Percentiles rank a stretch among this genome's conserved stretches.
Evolutionary conservation across 2,797 vertebrate genomes (phyloP).

Genomic region (Oceanodroma leucorhoa): DNA sequence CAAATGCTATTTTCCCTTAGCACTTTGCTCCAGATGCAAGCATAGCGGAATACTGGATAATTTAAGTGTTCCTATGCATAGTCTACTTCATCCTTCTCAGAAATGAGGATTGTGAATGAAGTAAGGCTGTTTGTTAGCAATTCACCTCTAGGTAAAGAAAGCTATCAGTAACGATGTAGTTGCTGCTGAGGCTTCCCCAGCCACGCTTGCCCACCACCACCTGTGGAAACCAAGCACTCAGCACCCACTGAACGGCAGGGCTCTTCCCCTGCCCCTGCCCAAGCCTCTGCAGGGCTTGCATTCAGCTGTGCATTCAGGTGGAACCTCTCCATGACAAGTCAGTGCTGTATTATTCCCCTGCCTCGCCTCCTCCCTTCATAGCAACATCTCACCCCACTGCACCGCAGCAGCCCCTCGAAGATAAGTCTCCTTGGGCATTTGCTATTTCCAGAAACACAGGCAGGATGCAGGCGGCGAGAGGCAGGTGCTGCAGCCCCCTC

Average conservation of each 20-base stretch:
- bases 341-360: background rate
- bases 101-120: background rate
- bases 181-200: background rate
- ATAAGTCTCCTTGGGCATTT: background rate
- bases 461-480: fast-evolving
- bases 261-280: background rate
- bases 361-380: background rate
- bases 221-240: background rate
- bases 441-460: background rate
- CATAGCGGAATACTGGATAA: background rate
- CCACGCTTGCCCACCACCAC: background rate
- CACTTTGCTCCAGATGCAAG: background rate
- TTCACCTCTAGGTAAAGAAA: background rate
- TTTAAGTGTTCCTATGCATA: background rate
- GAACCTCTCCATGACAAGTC: background rate
- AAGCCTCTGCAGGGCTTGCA: background rate
- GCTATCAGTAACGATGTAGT: background rate
- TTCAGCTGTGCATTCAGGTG: background rate
- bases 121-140: background rate
- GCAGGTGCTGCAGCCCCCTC: background rate
- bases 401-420: fast-evolving
- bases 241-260: background rate
- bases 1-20: too few relatives aligned
- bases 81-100: background rate
- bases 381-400: background rate